Evolutionary conservation across 2,797 vertebrate species (phyloP).

Genomic region (Scarus forsteni): DNA sequence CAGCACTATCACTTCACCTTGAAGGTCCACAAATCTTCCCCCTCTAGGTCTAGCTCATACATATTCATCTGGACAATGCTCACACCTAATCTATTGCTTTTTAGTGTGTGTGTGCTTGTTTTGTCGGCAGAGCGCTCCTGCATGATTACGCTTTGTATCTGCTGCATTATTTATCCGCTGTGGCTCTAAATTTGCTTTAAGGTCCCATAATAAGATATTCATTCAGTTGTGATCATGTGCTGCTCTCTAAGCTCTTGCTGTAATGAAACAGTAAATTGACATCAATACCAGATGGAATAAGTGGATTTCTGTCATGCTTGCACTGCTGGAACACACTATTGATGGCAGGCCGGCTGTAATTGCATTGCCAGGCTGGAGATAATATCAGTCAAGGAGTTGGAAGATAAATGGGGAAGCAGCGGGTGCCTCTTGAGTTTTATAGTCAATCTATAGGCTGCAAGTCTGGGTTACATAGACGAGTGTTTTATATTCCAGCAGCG

Average conservation of each 20-base stretch:
- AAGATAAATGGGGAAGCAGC: conserved; percentile 58
- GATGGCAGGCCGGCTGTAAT: conserved; percentile 66
- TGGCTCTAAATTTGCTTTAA: conserved; percentile 58
- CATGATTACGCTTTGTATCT: conserved; percentile 40
- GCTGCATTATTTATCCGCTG: conserved; percentile 64
- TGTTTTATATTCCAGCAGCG: conserved; percentile 22
- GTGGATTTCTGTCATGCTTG: conserved; percentile 75
- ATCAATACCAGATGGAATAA: conserved; percentile 74
- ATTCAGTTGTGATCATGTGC: conserved; percentile 58
- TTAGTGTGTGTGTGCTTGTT: not conserved
- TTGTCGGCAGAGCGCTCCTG: conserved; percentile 28
- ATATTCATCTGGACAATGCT: conserved; percentile 52
- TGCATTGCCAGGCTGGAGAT: conserved; percentile 63
- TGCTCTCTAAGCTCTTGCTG: conserved; percentile 59
- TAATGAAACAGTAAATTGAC: conserved; percentile 77
- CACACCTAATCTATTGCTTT: conserved; percentile 44
- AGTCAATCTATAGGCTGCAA: conserved; percentile 44
- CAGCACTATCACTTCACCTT: conserved; percentile 1
- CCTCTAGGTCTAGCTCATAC: conserved; percentile 57
- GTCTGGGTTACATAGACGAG: conserved; percentile 31
- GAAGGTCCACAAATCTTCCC: conserved; percentile 13
- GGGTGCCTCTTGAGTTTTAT: conserved; percentile 56
- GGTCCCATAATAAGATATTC: conserved; percentile 62
- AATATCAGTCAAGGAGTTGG: conserved; percentile 64
- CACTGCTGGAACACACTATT: conserved; percentile 65